Evolutionary conservation across 2,113 vertebrate genomes (phyloP).

Genomic region (Natator depressus): DNA sequence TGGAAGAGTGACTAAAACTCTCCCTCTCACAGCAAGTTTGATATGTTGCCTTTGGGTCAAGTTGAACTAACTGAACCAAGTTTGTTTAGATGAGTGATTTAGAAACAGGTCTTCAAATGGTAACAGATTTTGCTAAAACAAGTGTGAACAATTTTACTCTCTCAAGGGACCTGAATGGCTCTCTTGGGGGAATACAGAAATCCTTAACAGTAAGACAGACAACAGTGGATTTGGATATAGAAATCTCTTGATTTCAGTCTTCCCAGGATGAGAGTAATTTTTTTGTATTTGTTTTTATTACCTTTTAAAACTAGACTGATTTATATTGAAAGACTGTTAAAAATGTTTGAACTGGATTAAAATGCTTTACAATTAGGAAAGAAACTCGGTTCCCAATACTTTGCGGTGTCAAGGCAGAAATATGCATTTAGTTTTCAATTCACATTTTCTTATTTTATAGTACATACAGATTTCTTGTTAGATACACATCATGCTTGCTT

Average conservation of each 20-base stretch:
- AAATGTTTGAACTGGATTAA: neutral
- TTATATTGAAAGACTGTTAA: too few species aligned
- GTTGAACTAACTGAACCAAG: slow-evolving; percentile 1
- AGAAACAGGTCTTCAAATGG: neutral
- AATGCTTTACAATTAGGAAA: neutral
- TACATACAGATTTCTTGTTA: neutral
- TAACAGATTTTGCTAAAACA: neutral
- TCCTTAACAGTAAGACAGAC: neutral
- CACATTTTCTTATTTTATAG: neutral
- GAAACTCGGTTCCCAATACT: neutral
- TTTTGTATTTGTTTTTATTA: neutral
- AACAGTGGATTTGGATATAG: neutral
- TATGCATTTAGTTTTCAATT: neutral
- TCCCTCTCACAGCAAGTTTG: neutral
- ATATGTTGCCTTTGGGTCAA: neutral
- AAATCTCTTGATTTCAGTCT: neutral
- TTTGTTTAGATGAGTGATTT: neutral
- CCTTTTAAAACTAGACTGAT: neutral
- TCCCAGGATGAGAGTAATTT: neutral
- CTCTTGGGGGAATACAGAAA: neutral
- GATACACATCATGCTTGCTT: neutral
- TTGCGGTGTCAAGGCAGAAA: neutral
- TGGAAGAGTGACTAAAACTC: neutral
- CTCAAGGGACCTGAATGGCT: neutral
- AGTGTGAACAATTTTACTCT: neutral